Base-by-base conservation (phyloP, 2,888 invertebrate genomes). In the Creontiades dilutus region DNA sequence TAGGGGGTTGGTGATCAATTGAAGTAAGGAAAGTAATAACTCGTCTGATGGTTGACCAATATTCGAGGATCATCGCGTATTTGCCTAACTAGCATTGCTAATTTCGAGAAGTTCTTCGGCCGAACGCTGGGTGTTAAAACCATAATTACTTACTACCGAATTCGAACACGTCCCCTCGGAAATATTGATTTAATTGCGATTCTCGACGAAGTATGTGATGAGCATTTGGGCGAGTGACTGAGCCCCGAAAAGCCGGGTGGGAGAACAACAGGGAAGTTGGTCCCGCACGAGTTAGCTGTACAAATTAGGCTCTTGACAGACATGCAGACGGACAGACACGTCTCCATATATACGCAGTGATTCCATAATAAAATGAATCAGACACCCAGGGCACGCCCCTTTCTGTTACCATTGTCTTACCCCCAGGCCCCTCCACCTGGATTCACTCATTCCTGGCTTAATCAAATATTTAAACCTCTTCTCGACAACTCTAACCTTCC, bases 391-490 rank as follows among this genome's bases (percentile, higher is more conserved):
- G 75, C 85, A 85, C 61, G 85, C 57, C 80, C 19, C 52, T 68
- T 61, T 75, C 37, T 37, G 37, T 19, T 78, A 47, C 68, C 55
- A 86, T 86, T 86, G 75, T 86, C 86, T 84, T 85, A 55, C 46
- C 61, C 37, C 52, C 5, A n/a, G n/a, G 19, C 14, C 57, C 28
- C n/a, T 28, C 28, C 61, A 75, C 86, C 68, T 75, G 86, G 86
- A 86, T 86, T 86, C 86, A 86, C 86, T 86, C 86, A 86, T 86
- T 86, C 86, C 86, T 75, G 37, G 27, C 86, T 23, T 23, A 86
- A 86, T 86, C 86, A 86, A 86, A 86, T 86, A 86, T 86, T 86
- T 86, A 86, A 68, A 75, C 75, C 86, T 47, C 68, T 68, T 86
- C 86, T 86, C 86, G 86, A 86, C 86, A 47, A 86, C 47, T 75